Evolutionary conservation across 2,888 invertebrate genomes (phyloP).

Genomic region (Nesidiocoris tenuis): DNA sequence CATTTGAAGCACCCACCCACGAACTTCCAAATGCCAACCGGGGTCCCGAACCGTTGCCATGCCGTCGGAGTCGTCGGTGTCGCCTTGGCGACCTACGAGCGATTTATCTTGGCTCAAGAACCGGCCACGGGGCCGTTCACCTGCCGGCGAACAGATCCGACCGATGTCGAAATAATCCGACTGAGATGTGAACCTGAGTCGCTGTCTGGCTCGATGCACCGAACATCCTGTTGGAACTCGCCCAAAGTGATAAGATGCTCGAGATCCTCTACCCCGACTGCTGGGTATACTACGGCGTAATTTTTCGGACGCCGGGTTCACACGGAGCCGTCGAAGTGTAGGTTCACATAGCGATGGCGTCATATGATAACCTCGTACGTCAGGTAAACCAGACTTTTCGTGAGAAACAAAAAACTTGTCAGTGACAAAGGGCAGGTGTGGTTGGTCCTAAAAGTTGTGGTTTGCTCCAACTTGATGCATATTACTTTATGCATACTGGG

Average conservation of each 20-base stretch:
- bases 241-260: slow-evolving; percentile 24
- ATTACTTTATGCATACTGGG: too few relatives aligned
- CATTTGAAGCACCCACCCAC: not conserved
- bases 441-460: too few relatives aligned
- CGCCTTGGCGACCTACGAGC: not conserved
- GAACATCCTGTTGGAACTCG: slow-evolving; percentile 31
- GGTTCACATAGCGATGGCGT: too few relatives aligned
- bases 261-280: not conserved
- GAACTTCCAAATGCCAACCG: not conserved
- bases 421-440: too few relatives aligned
- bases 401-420: too few relatives aligned
- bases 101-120: slow-evolving; percentile 19
- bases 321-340: too few relatives aligned
- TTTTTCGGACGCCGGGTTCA: too few relatives aligned
- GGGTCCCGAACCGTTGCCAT: not conserved
- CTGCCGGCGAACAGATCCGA: not conserved
- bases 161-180: not conserved
- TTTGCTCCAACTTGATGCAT: too few relatives aligned
- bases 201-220: too few relatives aligned
- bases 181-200: slow-evolving; percentile 2
- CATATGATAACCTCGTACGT: too few relatives aligned
- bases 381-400: too few relatives aligned
- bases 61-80: not conserved
- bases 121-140: slow-evolving; percentile 23
- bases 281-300: too few relatives aligned